Percentiles rank a stretch among this genome's conserved stretches.
These are phyloP conservation scores for Nicator chloris DNA, from an alignment of 2,113 vertebrate species.

Conservation along the genomic window DNA sequence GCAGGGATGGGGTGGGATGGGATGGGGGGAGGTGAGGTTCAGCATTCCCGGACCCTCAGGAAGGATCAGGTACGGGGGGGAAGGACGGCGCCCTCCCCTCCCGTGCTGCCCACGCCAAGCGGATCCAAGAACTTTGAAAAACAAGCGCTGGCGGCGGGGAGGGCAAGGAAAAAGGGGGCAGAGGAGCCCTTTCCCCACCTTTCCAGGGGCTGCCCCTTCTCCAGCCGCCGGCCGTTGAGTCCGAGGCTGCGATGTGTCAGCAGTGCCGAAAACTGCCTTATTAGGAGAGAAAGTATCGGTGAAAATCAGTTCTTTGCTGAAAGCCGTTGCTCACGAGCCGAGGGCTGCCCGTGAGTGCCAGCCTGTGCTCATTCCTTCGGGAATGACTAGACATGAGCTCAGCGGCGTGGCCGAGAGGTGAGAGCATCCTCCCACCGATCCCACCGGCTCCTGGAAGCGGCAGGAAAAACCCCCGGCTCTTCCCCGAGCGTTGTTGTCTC, in stretches of 20 bases:
- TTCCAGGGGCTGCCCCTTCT: not conserved
- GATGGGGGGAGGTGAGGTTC: not conserved
- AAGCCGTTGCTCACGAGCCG: not conserved
- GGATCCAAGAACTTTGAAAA: constrained; percentile 2
- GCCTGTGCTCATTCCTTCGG: not conserved
- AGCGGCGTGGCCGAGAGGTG: constrained; percentile 25
- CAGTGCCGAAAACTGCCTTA: constrained; percentile 53
- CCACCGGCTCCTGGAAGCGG: not conserved
- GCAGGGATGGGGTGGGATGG: not conserved
- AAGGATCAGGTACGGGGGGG: fast-evolving
- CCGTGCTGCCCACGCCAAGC: not conserved
- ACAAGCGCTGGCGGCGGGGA: not conserved
- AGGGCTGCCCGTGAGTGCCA: constrained; percentile 6
- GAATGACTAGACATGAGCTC: constrained; percentile 49
- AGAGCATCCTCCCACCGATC: not conserved
- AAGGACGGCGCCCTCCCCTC: not conserved
- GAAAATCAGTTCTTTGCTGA: constrained; percentile 49
- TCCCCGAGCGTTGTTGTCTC: not conserved
- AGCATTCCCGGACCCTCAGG: not conserved
- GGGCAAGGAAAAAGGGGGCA: not conserved
- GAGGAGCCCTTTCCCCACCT: not conserved
- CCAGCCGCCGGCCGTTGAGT: not conserved
- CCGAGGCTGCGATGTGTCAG: constrained; percentile 35
- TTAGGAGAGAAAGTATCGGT: constrained; percentile 53
- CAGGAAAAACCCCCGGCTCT: not conserved